Conservation (phyloP, 2,888 invertebrate species). For the Conus canariensis region DNA sequence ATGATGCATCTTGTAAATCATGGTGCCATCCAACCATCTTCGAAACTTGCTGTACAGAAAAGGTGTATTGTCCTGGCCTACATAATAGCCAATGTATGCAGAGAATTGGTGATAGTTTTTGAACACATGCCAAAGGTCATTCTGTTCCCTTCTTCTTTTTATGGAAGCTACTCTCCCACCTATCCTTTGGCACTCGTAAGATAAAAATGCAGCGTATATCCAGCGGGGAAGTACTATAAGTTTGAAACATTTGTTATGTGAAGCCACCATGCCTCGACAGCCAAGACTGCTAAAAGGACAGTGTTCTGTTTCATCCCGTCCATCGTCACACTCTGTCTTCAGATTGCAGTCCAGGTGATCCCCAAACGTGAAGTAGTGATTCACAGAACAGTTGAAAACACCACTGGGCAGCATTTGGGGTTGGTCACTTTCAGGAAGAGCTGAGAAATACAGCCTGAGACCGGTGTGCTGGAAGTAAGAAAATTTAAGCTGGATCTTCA, state of each 20-base stretch:
- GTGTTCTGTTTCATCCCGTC: slow-evolving; percentile 2
- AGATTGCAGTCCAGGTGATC: not conserved
- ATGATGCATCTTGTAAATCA: not conserved
- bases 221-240: not conserved
- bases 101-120: not conserved
- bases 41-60: slow-evolving; percentile 7
- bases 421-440: not conserved
- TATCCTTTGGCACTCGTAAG: not conserved
- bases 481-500: not conserved
- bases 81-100: not conserved
- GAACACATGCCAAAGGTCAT: not conserved
- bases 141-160: not conserved
- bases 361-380: not conserved
- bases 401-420: not conserved
- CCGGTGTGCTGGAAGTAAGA: not conserved
- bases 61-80: not conserved
- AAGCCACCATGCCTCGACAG: not conserved
- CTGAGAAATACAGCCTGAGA: not conserved
- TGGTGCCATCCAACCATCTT: not conserved
- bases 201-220: not conserved
- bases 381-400: not conserved
- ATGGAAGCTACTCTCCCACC: not conserved
- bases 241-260: not conserved
- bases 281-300: not conserved
- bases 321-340: slow-evolving; percentile 11